Evolutionary conservation across 30 jellyfish, hydroid and myxozoan genomes (phyloP), one percentile per base, ranked within the genome.

Genomic region (Catostylus mosaicus): DNA sequence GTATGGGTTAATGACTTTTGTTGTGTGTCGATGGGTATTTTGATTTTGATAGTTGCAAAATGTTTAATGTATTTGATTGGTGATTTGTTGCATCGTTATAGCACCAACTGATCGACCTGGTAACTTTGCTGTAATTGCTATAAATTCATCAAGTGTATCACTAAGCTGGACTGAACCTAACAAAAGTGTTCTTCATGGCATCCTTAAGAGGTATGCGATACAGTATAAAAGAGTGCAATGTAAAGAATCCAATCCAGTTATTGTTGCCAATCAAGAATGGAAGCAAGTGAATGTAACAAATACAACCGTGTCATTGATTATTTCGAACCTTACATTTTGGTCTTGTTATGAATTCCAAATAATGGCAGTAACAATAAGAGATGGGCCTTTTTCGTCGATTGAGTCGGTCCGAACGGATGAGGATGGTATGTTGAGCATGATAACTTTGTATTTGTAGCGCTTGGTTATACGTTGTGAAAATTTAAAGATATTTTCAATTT

Each of bases 21-120:
- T n/a, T 43, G n/a, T n/a, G n/a, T n/a, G n/a, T n/a, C n/a, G n/a
- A n/a, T n/a, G n/a, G n/a, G n/a, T n/a, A n/a, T n/a, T n/a, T n/a
- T n/a, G n/a, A n/a, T n/a, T n/a, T n/a, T n/a, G n/a, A n/a, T n/a
- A n/a, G n/a, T n/a, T n/a, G n/a, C n/a, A n/a, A n/a, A n/a, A n/a
- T n/a, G n/a, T n/a, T n/a, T n/a, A n/a, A n/a, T n/a, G n/a, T n/a
- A n/a, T n/a, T n/a, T n/a, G n/a, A n/a, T n/a, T 8, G 16, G 8
- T 56, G 69, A 56, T 20, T 6, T 56, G 26, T 64, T 64, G 20
- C 24, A 6, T 30, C 32, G 9, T 47, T 40, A 33, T 1, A 74
- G 85, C 57, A 14, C 85, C 85, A n/a, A 50, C 75, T 74, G 85
- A 2, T 0, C 33, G 22, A 46, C 85, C 85, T 48, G 20, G 9